Evolutionary conservation across 2,797 vertebrate species (phyloP).

Genomic region (Esox lucius): DNA sequence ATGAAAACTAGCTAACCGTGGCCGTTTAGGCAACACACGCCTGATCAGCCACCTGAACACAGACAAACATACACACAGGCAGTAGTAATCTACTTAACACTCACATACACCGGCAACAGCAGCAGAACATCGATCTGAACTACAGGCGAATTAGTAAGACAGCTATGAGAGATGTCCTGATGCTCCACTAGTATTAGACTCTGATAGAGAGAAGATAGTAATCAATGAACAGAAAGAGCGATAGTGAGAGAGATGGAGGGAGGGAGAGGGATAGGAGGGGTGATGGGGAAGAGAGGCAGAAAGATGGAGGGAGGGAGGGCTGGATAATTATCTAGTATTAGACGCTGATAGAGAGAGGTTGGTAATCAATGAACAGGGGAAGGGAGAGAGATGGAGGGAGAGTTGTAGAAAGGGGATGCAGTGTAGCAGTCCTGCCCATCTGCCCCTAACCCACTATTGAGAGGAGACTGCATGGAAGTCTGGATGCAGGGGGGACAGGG

Average conservation of each 20-base stretch:
- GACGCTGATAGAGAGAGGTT: not conserved
- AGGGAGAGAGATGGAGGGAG: constrained; percentile 54
- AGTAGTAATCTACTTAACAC: constrained; percentile 36
- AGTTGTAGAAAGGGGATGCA: constrained; percentile 35
- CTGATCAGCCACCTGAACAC: not conserved
- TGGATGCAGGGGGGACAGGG: not conserved
- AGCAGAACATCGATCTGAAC: constrained; percentile 56
- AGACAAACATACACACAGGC: not conserved
- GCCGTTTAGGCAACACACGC: not conserved
- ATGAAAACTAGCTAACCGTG: not conserved
- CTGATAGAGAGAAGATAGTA: constrained; percentile 38
- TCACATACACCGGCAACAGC: constrained; percentile 36
- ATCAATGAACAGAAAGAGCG: constrained; percentile 27
- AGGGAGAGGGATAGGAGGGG: constrained; percentile 2
- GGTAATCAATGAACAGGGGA: constrained; percentile 29
- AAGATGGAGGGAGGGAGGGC: constrained; percentile 28
- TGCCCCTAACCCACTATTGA: not conserved
- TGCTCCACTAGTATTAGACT: constrained; percentile 43
- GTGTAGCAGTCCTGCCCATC: constrained; percentile 3
- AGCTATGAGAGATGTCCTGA: constrained; percentile 24
- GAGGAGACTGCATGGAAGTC: constrained; percentile 31
- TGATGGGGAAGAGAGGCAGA: constrained; percentile 22
- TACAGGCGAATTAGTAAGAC: constrained; percentile 54
- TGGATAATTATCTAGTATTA: not conserved
- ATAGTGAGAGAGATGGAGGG: constrained; percentile 23